Conservation (phyloP, 2,888 invertebrate genomes). For the Acanthosepion pharaonis region DNA sequence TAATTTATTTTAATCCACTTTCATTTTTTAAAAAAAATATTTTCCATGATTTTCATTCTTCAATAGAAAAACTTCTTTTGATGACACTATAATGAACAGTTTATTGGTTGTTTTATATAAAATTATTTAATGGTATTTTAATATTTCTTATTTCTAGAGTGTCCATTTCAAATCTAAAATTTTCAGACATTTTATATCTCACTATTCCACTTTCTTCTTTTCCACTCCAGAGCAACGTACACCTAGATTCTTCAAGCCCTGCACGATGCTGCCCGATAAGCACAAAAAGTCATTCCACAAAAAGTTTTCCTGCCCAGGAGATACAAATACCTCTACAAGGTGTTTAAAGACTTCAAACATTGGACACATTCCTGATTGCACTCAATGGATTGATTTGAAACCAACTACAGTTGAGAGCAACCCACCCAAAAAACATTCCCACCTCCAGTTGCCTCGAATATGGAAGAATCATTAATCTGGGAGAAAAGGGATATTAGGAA, state of each 20-base stretch:
- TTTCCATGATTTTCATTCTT: no score
- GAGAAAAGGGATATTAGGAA: background rate
- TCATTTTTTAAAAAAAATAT: no score
- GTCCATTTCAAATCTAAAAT: no score
- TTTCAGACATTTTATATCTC: background rate
- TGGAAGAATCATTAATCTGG: background rate
- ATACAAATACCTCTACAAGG: slow-evolving; percentile 11
- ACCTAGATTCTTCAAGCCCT: slow-evolving; percentile 33
- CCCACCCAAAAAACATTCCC: background rate
- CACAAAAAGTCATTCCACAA: background rate
- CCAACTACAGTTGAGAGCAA: background rate
- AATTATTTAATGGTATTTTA: no score
- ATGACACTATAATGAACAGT: no score
- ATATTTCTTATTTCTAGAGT: no score
- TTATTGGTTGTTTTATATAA: no score
- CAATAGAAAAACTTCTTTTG: no score
- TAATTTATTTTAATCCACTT: no score
- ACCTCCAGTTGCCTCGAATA: background rate
- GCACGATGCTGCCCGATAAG: slow-evolving; percentile 33
- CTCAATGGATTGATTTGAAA: background rate
- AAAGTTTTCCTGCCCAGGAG: slow-evolving; percentile 20
- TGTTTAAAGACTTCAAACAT: background rate
- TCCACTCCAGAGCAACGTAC: background rate
- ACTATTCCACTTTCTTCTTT: background rate
- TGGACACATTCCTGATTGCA: background rate